Base-by-base conservation (phyloP, 1,140 invertebrate genomes). In the Hylaeus anthracinus region DNA sequence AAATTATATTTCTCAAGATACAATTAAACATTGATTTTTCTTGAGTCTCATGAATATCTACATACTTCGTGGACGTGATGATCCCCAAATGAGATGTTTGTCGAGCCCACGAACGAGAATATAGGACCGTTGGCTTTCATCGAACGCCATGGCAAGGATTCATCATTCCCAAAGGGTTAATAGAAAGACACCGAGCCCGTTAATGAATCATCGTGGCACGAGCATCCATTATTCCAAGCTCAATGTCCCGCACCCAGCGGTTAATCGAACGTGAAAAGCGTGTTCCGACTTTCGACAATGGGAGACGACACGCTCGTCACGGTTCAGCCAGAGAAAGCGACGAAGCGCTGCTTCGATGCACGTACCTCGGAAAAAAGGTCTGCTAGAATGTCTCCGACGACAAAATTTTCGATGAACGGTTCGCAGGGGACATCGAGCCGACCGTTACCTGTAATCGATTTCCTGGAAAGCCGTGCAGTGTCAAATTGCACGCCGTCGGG, bases 371-470 rank as follows among this genome's bases (percentile, higher is more conserved):
- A 72, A 65, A 55, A 43, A 63, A 43, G 41, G 53, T 37, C 8
- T 45, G 43, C 43, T 2, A 43, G 43, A 43, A 3, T 6, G n/a
- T 15, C 15, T 10, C 1, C 26, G 61, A 39, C 48, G 48, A 56
- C 4, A 43, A 72, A 85, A 26, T 74, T 72, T 61, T 4, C 10
- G 10, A 26, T 15, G 64, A 10, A 10, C 12, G 48, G 43, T 3
- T 76, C 55, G 73, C 72, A 82, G 64, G 65, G 65, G 73, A 73
- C 61, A 73, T 85, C 84, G 79, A 78, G 60, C 83, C 69, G 55
- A 26, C 51, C 41, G 72, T 85, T 85, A 74, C 73, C 79, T 69
- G 69, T 39, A 74, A 85, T 82, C 81, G 79, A 84, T 82, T 86
- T 74, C 71, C 84, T 55, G 63, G 70, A 74, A 83, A 83, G 81